Evolutionary conservation across 1,140 invertebrate genomes (phyloP).

Genomic region (Apolygus lucorum): DNA sequence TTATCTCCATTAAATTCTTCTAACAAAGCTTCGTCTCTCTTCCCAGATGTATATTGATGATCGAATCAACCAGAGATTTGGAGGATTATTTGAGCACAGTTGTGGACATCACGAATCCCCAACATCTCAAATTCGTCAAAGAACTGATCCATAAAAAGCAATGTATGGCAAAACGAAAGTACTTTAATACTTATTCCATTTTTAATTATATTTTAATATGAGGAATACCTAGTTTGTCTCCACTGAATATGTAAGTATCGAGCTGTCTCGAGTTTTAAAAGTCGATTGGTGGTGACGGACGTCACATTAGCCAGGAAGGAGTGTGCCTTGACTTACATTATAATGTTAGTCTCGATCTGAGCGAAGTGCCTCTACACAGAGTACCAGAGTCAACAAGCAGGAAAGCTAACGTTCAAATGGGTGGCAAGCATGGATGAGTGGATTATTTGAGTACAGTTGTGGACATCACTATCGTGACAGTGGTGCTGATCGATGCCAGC

Average conservation of each 20-base stretch:
- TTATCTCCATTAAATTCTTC: constrained; percentile 15
- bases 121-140: constrained; percentile 53
- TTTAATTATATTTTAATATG: constrained; percentile 19
- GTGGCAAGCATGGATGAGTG: too few species aligned
- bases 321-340: too few species aligned
- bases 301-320: not conserved
- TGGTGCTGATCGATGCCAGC: too few species aligned
- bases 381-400: too few species aligned
- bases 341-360: too few species aligned
- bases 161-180: not conserved
- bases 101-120: constrained; percentile 50
- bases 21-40: constrained; percentile 13
- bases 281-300: not conserved
- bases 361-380: too few species aligned
- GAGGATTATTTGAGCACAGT: constrained; percentile 60
- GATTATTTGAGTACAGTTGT: too few species aligned
- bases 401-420: too few species aligned
- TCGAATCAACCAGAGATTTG: constrained; percentile 55
- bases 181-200: constrained; percentile 9
- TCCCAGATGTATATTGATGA: constrained; percentile 50
- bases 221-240: constrained; percentile 15
- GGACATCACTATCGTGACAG: too few species aligned
- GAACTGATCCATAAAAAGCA: constrained; percentile 41
- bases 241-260: not conserved
- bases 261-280: not conserved